phyloP scores from a whole-genome alignment of 2,888 invertebrate genomes.

The Carabus problematicus region DNA sequence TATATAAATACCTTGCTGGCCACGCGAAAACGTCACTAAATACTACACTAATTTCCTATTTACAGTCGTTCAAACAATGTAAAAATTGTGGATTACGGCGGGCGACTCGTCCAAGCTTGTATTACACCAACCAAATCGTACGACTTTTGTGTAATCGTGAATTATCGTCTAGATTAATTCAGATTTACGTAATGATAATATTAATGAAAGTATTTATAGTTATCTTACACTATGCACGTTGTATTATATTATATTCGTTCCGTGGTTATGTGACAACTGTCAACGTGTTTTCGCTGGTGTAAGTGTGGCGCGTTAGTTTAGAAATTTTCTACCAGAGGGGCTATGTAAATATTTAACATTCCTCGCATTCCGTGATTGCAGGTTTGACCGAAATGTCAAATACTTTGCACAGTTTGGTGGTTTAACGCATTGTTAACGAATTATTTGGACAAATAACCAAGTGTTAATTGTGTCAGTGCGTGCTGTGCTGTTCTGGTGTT shows the following conservation, averaged over 20 bases:
- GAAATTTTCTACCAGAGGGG: conserved; percentile 67
- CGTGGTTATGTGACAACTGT: background rate
- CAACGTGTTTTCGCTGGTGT: conserved; percentile 19
- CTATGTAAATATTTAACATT: conserved; percentile 73
- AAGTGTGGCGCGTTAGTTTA: conserved; percentile 50
- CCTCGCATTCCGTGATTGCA: conserved; percentile 70
- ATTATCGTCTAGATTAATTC: no score
- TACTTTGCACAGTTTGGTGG: conserved; percentile 61
- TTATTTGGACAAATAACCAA: conserved; percentile 44
- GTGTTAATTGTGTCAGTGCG: conserved; percentile 33
- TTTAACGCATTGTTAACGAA: conserved; percentile 56
- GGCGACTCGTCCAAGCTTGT: background rate
- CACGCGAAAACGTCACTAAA: no score
- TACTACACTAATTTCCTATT: no score
- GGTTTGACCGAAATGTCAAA: conserved; percentile 78
- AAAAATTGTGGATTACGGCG: conserved; percentile 50
- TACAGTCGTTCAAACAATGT: conserved; percentile 49
- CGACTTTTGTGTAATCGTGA: no score
- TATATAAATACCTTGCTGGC: conserved; percentile 42
- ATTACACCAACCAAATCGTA: background rate
- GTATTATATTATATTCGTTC: background rate
- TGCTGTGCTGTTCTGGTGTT: background rate
- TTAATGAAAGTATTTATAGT: conserved; percentile 2
- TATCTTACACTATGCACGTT: no score
- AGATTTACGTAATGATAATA: background rate